Evolutionary conservation across 1,140 invertebrate species (phyloP).

Genomic region (Brachionus rubens): DNA sequence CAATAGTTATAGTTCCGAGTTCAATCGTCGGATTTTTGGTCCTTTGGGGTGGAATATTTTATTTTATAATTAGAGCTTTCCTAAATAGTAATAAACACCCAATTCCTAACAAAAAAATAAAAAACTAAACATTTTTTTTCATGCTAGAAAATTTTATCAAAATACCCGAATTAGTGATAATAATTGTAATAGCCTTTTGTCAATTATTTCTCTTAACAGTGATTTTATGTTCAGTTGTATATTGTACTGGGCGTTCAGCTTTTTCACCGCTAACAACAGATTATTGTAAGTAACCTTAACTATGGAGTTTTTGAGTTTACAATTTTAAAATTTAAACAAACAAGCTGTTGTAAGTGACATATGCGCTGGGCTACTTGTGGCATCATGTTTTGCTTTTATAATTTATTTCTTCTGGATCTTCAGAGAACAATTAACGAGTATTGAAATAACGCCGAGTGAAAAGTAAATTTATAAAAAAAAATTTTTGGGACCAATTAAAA

Average conservation of each 20-base stretch:
- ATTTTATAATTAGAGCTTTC: constrained; percentile 5
- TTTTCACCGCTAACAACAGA: neutral
- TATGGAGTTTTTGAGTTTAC: neutral
- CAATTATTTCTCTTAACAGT: constrained; percentile 18
- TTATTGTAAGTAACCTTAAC: constrained; percentile 14
- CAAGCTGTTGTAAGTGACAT: constrained; percentile 39
- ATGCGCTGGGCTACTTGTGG: constrained; percentile 23
- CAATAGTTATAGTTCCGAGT: constrained; percentile 34
- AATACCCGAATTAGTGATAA: neutral
- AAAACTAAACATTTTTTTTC: neutral
- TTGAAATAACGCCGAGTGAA: neutral
- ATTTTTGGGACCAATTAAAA: neutral
- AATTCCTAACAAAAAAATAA: neutral
- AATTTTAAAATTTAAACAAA: neutral
- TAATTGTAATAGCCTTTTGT: constrained; percentile 19
- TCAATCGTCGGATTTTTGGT: constrained; percentile 3
- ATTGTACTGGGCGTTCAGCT: constrained; percentile 34
- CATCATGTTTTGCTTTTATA: constrained; percentile 17
- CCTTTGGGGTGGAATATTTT: constrained; percentile 32
- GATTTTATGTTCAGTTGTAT: constrained; percentile 27
- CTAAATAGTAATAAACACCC: constrained; percentile 6
- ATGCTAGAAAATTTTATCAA: neutral
- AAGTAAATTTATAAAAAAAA: constrained; percentile 8
- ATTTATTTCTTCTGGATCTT: constrained; percentile 43
- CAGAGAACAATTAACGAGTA: constrained; percentile 23